phyloP scores from a whole-genome alignment of 2,888 invertebrate species.

The Subacronicta megacephala region DNA sequence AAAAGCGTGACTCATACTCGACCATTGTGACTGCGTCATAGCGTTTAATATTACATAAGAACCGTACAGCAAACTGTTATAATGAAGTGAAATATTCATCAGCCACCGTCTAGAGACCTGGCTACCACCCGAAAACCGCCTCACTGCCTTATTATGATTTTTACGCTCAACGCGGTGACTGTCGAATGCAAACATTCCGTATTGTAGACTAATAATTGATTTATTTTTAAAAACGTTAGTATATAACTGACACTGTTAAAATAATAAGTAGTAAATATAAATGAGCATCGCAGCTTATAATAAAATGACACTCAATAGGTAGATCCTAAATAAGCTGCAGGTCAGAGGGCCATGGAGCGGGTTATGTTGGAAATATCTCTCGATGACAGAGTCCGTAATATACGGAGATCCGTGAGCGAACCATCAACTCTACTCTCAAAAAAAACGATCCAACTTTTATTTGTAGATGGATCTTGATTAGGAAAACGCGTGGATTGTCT shows the following conservation, averaged over 20 bases:
- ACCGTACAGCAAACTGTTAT: constrained; percentile 77
- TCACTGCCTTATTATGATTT: constrained; percentile 63
- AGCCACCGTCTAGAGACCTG: constrained; percentile 80
- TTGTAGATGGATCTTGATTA: too few relatives aligned
- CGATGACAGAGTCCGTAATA: too few relatives aligned
- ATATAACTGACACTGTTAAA: background rate
- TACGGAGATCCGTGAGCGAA: too few relatives aligned
- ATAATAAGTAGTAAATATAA: background rate
- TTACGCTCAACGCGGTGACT: constrained; percentile 10
- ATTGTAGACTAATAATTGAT: background rate
- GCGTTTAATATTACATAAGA: constrained; percentile 73
- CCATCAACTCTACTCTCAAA: too few relatives aligned
- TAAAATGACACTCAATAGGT: too few relatives aligned
- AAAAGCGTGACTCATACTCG: constrained; percentile 29
- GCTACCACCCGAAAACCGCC: constrained; percentile 70
- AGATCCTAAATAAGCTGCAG: too few relatives aligned
- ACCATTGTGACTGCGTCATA: constrained; percentile 58
- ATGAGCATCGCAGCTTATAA: too few relatives aligned
- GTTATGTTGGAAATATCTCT: too few relatives aligned
- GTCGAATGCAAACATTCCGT: background rate
- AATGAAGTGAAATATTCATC: constrained; percentile 89
- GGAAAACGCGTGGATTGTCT: too few relatives aligned
- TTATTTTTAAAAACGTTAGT: too few relatives aligned
- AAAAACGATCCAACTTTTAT: too few relatives aligned
- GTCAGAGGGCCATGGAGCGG: too few relatives aligned